A percentile compares a stretch with the other conserved stretches of the same genome.
Conservation (phyloP, 2,113 vertebrate species). For the Halichoerus grypus region DNA sequence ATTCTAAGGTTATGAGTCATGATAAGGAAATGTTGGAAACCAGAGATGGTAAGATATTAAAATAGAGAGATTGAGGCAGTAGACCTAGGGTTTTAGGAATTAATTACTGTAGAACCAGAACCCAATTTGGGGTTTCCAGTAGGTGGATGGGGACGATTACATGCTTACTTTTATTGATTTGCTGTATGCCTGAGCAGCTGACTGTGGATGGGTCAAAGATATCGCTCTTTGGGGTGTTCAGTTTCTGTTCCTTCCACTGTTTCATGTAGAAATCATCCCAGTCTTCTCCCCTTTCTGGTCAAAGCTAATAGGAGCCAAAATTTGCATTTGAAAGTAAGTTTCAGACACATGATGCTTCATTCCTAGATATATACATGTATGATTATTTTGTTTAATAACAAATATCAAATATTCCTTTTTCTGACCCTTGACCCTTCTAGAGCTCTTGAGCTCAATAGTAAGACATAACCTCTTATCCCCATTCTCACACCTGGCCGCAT, state of each 20-base stretch:
- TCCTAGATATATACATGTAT: background rate
- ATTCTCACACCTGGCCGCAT: background rate
- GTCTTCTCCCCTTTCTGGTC: background rate
- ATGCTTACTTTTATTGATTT: background rate
- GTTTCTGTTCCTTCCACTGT: background rate
- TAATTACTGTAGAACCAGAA: background rate
- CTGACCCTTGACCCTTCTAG: background rate
- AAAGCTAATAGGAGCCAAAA: background rate
- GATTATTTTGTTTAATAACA: conserved; percentile 3
- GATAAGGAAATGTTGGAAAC: background rate
- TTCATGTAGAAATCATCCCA: background rate
- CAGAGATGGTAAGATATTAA: background rate
- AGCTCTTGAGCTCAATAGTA: background rate
- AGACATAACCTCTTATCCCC: background rate
- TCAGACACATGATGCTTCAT: background rate
- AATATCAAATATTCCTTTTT: background rate
- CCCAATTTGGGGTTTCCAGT: background rate
- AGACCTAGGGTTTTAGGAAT: background rate
- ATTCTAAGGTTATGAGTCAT: background rate
- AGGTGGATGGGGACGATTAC: background rate
- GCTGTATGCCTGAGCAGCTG: background rate
- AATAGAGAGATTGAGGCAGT: background rate
- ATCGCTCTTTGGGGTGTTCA: background rate
- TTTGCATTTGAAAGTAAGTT: background rate
- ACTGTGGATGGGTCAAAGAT: background rate